phyloP scores from a whole-genome alignment of 23 tunicate genomes.

The Styela plicata region DNA sequence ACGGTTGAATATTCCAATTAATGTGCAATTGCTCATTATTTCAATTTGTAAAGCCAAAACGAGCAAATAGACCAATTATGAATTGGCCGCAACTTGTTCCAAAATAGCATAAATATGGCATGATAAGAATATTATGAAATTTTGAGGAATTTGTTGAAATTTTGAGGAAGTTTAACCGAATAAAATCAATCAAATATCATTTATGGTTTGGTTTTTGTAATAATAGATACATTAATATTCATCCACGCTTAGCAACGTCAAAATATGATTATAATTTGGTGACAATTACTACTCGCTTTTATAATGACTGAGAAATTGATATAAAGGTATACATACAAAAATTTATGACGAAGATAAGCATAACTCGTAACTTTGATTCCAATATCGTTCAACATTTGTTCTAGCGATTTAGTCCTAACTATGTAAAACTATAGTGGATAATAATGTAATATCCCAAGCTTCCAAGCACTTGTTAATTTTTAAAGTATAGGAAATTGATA shows the following conservation, averaged over 20 bases:
- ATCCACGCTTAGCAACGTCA: background rate
- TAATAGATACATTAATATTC: background rate
- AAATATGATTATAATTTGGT: background rate
- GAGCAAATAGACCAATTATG: background rate
- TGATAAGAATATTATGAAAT: background rate
- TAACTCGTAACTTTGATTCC: background rate
- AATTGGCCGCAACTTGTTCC: background rate
- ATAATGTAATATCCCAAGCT: no score
- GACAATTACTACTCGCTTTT: background rate
- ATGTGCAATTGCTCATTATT: no score
- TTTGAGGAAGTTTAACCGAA: background rate
- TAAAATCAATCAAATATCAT: background rate
- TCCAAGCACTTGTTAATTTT: no score
- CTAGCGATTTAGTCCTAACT: no score
- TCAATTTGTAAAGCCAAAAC: no score
- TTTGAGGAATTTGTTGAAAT: background rate
- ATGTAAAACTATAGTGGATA: no score
- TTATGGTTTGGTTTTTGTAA: background rate
- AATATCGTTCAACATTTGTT: no score
- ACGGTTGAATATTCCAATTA: no score
- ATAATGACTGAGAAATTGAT: no score
- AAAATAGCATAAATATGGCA: background rate
- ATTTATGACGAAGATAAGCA: no score
- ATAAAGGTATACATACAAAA: no score
- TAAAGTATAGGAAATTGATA: no score